Base-by-base conservation (phyloP, 2,113 vertebrate genomes). In the Oriolus oriolus region DNA sequence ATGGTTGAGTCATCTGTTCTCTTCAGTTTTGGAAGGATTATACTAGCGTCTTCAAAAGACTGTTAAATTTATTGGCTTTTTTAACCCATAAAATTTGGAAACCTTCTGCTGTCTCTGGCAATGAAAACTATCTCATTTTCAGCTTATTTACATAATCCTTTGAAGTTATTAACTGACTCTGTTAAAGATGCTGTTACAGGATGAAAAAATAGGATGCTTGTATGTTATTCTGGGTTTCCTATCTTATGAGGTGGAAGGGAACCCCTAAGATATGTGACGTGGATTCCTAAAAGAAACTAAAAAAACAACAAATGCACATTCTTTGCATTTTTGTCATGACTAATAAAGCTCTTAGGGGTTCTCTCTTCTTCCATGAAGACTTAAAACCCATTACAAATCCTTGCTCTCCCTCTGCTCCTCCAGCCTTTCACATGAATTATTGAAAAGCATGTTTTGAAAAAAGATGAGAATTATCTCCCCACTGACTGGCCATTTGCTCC, bases 1-100 rank as follows among this genome's bases (percentile, higher is more conserved):
- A 84, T 96, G 95, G 84, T 93, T 97, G 95, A 97, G 90, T 98
- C 97, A 98, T 98, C 94, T 97, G 97, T 96, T 97, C 96, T 96
- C 61, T 94, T 73, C 66, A 76, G 85, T 87, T 93, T 88, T 97
- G 88, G 85, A 91, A 90, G 89, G 84, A 95, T 96, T 97, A 93
- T 71, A 73, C 95, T 83, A 80, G 47, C 61, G 80, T 97, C 95
- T 97, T 96, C 94, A 96, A 96, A 97, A 90, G 92, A 86, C 75
- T 92, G 30, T 94, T 93, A 71, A 77, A 95, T 93, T 83, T 94
- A 93, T 59, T 83, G 68, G 70, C 41, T 75, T 96, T 95, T 97
- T 96, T 95, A 93, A 95, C 90, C 83, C 69, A 39, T 96, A 78
- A 81, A 90, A 96, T 86, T 95, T 90, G 44, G 78, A 94, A 90